Evolutionary conservation across 2,888 invertebrate genomes (phyloP).

Genomic region (Ochropacha duplaris): DNA sequence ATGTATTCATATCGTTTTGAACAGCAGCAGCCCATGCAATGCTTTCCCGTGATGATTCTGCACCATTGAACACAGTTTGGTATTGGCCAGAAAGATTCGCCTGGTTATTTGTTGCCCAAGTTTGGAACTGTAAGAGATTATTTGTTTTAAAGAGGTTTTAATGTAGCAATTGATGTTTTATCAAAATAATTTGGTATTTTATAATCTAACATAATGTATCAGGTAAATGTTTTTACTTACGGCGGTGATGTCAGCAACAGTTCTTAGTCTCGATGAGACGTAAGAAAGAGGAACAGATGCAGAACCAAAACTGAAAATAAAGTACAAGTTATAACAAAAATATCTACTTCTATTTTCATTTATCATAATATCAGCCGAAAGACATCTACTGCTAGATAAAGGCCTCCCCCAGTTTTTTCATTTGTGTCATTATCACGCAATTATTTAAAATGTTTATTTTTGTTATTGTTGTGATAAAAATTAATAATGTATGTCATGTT

Average conservation of each 20-base stretch:
- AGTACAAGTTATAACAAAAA: background rate
- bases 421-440: too few relatives aligned
- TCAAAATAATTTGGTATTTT: too few relatives aligned
- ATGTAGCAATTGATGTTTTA: too few relatives aligned
- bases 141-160: too few relatives aligned
- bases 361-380: too few relatives aligned
- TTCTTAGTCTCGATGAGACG: constrained; percentile 59
- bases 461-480: background rate
- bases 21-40: constrained; percentile 45
- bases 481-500: too few relatives aligned
- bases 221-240: constrained; percentile 53
- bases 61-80: constrained; percentile 31
- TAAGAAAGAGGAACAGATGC: constrained; percentile 51
- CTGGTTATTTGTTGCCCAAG: constrained; percentile 49
- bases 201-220: too few relatives aligned
- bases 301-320: constrained; percentile 48
- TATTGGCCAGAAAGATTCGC: constrained; percentile 35
- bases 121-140: constrained; percentile 52
- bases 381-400: too few relatives aligned
- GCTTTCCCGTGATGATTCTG: constrained; percentile 37
- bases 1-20: constrained; percentile 45
- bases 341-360: background rate
- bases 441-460: too few relatives aligned
- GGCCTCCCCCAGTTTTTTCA: too few relatives aligned
- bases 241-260: constrained; percentile 33